Evolutionary conservation across 2,113 vertebrate genomes (phyloP), one percentile per base, ranked within the genome.

Genomic region (Connochaetes taurinus): DNA sequence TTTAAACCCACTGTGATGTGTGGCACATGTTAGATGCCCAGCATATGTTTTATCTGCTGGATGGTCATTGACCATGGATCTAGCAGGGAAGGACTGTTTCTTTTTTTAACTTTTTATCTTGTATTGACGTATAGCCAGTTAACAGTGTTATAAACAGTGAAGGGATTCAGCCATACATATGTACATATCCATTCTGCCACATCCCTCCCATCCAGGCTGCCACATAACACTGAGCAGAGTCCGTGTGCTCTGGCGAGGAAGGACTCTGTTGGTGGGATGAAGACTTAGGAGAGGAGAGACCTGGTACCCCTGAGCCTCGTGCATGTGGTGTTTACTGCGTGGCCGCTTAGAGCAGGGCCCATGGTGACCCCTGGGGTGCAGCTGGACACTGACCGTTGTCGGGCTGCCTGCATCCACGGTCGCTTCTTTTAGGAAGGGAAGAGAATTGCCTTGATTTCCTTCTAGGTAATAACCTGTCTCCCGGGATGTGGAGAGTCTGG

Each of bases 371-470:
- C 9, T 13, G 36, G n/a, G 8, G 12, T 21, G 4, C n/a, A 57
- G 64, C 16, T 76, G 6, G 0, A 43, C 2, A 1, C 27, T 31
- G 36, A n/a, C 33, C 2, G 0, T 8, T 2, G 1, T 5, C 6
- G 36, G 45, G 43, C 11, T 7, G 1, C 47, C 17, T 36, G 36
- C 3, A 1, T 43, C 52, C 5, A 1, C 0, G 2, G n/a, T 33
- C 2, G 5, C 23, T 10, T 14, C 25, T 57, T 19, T 27, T 58
- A 12, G 27, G 33, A 1, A 53, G 50, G 29, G 15, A 13, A 84
- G 36, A 55, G 2, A 14, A 27, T 36, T 74, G 2, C 27, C 25
- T 29, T 52, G 43, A 23, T 43, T 52, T 67, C 40, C 71, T 57
- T 43, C 13, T 3, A 7, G 8, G 13, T 33, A 16, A 4, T 87